Base-by-base conservation (phyloP, 2,113 vertebrate genomes). In the Pomatostomus ruficeps region DNA sequence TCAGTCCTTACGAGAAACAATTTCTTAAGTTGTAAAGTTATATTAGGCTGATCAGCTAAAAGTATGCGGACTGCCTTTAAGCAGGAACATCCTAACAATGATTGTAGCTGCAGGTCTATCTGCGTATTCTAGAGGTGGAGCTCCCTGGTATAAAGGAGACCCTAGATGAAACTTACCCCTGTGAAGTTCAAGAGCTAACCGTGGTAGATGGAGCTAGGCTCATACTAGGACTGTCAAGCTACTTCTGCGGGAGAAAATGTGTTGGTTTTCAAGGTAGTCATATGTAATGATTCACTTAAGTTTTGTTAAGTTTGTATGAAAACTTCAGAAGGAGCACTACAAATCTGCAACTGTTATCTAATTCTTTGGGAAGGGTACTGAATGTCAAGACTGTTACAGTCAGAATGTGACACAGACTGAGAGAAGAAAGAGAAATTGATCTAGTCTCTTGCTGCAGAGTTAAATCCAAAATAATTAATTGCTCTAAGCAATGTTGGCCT, bases 1-100 rank as follows among this genome's bases (percentile, higher is more conserved):
- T 78, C 68, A 74, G 46, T 61, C 46, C 42, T 89, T 91, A 88
- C 74, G 26, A 65, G 54, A 80, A 79, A 58, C 76, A 78, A 88
- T 82, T 79, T 85, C 46, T 81, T 63, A 63, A 54, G 18, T 38
- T 63, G 40, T 14, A 38, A 38, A 52, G n/a, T 52, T 88, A 0
- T 10, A 5, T 59, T 18, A 48, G 28, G 26, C 40, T 65, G 40
- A 28, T 59, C 12, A 52, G 2, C 71, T 54, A 13, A 72, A 85
- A 51, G 33, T 38, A 19, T 10, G 15, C 13, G n/a, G 29, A 11
- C 8, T 63, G 9, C 25, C 12, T 36, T 36, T 42, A 28, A 55
- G 25, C 14, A 59, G 49, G 17, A 68, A 1, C 25, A 43, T 15
- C 14, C 18, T 73, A 36, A 51, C 11, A 0, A 1, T 66, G 31